Percentiles rank a stretch among this genome's conserved stretches.
These are phyloP conservation scores for Drosophila takahashii DNA, from an alignment of 1,140 invertebrate genomes.

Conservation along the genomic window DNA sequence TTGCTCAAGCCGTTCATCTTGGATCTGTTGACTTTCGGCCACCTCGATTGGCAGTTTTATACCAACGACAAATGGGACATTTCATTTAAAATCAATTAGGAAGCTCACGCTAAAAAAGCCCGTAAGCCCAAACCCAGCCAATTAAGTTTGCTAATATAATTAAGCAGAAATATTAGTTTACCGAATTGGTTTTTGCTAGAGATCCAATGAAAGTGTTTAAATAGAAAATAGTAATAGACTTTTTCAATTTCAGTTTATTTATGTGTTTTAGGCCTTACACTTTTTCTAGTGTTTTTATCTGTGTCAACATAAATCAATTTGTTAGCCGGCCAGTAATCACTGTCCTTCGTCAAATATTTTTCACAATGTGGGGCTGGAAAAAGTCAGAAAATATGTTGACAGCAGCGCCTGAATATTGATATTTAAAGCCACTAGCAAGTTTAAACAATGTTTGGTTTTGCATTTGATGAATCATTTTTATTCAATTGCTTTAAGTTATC, in stretches of 20 bases:
- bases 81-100: slow-evolving; percentile 41
- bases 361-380: neutral
- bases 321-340: slow-evolving; percentile 12
- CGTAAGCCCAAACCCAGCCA: neutral
- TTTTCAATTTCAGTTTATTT: neutral
- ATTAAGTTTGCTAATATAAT: slow-evolving; percentile 48
- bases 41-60: slow-evolving; percentile 21
- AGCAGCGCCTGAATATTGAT: neutral
- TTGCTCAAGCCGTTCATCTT: slow-evolving; percentile 22
- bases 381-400: neutral
- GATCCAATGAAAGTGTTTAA: slow-evolving; percentile 22
- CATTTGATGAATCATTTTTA: slow-evolving; percentile 79
- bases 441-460: slow-evolving; percentile 23
- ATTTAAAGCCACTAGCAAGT: neutral
- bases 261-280: neutral
- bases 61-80: slow-evolving; percentile 31
- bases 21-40: neutral
- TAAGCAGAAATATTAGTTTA: neutral
- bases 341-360: slow-evolving; percentile 2
- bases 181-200: slow-evolving; percentile 2
- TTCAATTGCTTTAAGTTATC: slow-evolving; percentile 80
- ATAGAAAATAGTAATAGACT: neutral
- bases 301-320: slow-evolving; percentile 29
- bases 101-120: slow-evolving; percentile 25
- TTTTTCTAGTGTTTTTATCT: slow-evolving; percentile 4